phyloP scores from a whole-genome alignment of 1,140 invertebrate species.

The Diploscapter pachys region DNA sequence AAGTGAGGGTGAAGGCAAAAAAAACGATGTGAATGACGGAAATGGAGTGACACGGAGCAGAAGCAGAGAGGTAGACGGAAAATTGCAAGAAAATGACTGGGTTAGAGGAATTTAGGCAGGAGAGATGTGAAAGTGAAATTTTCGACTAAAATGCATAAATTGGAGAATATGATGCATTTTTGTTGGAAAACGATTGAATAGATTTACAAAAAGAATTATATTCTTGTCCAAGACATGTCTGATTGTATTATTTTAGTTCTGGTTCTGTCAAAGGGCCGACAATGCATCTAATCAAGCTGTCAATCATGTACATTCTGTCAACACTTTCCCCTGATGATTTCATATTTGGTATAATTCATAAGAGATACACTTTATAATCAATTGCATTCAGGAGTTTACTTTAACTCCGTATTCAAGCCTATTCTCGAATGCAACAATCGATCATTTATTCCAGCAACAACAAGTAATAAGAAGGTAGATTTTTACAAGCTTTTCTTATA shows the following conservation, averaged over 20 bases:
- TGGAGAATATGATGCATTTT: too few relatives aligned
- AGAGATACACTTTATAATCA: background rate
- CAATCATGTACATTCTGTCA: constrained; percentile 39
- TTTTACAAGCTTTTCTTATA: too few relatives aligned
- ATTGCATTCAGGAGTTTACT: constrained; percentile 30
- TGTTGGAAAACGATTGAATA: too few relatives aligned
- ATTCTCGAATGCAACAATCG: constrained; percentile 30
- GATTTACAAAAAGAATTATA: too few relatives aligned
- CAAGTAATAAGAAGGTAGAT: constrained; percentile 33
- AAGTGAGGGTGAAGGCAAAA: background rate
- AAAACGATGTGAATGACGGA: background rate
- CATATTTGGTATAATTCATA: constrained; percentile 20
- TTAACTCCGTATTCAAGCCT: constrained; percentile 29
- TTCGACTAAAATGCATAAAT: too few relatives aligned
- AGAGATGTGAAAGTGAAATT: background rate
- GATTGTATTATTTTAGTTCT: constrained; percentile 31
- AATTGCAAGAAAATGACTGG: too few relatives aligned
- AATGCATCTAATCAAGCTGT: constrained; percentile 39
- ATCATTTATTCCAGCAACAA: constrained; percentile 39
- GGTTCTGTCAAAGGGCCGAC: constrained; percentile 43
- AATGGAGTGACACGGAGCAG: too few relatives aligned
- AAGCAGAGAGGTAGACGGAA: too few relatives aligned
- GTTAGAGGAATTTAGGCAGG: background rate
- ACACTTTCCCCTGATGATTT: constrained; percentile 39
- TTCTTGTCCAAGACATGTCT: background rate